phyloP scores from a whole-genome alignment of 2,797 vertebrate species.

The Falco columbarius region DNA sequence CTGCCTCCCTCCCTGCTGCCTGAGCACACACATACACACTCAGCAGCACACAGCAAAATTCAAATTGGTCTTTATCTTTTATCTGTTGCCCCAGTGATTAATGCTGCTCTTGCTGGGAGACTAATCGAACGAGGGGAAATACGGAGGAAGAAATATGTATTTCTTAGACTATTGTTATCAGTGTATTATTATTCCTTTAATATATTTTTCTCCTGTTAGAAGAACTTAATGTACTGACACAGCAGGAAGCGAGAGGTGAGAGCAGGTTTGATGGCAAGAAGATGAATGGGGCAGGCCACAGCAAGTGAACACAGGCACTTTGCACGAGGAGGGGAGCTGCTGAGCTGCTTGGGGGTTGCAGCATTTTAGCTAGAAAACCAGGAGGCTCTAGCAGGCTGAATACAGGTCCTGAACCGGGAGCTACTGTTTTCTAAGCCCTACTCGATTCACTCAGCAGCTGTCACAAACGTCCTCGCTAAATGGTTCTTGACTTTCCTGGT shows the following conservation, averaged over 20 bases:
- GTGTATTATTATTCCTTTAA: conserved; percentile 73
- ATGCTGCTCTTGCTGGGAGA: conserved; percentile 69
- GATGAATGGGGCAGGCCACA: conserved; percentile 57
- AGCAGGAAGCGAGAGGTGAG: conserved; percentile 52
- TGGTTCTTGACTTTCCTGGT: not conserved
- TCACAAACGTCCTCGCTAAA: not conserved
- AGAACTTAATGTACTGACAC: conserved; percentile 65
- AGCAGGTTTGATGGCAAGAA: conserved; percentile 50
- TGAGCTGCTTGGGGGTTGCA: not conserved
- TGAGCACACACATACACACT: conserved; percentile 32
- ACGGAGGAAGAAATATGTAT: conserved; percentile 70
- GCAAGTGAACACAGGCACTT: conserved; percentile 24
- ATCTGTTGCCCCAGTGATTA: conserved; percentile 76
- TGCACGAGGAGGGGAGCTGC: not conserved
- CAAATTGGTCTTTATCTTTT: conserved; percentile 74
- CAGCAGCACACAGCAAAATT: conserved; percentile 68
- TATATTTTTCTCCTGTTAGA: conserved; percentile 63
- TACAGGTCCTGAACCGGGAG: not conserved
- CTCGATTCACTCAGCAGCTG: not conserved
- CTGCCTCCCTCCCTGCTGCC: conserved; percentile 24
- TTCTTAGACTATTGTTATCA: conserved; percentile 69
- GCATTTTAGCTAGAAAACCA: not conserved
- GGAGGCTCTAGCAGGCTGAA: not conserved
- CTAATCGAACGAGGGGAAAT: conserved; percentile 66
- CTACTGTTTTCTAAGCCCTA: not conserved